Evolutionary conservation across 2,797 vertebrate species (phyloP).

Genomic region (Typhlichthys subterraneus): DNA sequence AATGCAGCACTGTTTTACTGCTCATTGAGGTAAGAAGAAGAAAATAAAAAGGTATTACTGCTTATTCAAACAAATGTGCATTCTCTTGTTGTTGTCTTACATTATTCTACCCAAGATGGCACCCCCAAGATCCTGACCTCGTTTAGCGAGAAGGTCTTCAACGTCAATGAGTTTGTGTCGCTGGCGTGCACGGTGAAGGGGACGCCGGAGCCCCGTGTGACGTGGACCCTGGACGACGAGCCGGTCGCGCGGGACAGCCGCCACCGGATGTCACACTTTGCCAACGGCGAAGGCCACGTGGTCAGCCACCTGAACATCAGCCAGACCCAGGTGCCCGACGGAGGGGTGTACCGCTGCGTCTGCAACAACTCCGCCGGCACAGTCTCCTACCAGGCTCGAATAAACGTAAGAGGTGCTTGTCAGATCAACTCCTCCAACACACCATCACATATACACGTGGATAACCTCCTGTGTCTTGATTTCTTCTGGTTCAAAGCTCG

Average conservation of each 20-base stretch:
- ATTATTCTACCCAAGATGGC: conserved; percentile 80
- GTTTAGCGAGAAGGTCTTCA: conserved; percentile 98
- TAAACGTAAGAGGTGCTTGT: conserved; percentile 99
- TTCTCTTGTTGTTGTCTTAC: conserved; percentile 22
- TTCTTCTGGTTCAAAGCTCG: conserved; percentile 42
- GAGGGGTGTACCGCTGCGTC: conserved; percentile 95
- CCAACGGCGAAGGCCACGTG: conserved; percentile 88
- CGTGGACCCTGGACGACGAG: conserved; percentile 96
- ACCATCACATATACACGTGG: conserved; percentile 80
- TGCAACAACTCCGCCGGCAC: conserved; percentile 99
- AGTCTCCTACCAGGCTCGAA: conserved; percentile 99
- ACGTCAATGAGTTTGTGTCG: conserved; percentile 92
- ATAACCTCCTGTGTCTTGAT: conserved; percentile 54
- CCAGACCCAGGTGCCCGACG: conserved; percentile 93
- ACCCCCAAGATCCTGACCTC: conserved; percentile 96
- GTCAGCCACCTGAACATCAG: conserved; percentile 98
- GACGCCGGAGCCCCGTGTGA: conserved; percentile 89
- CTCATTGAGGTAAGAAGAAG: neutral
- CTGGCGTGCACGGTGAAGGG: conserved; percentile 96
- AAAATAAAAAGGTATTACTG: neutral
- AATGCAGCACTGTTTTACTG: neutral
- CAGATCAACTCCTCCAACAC: conserved; percentile 98
- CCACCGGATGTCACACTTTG: conserved; percentile 91
- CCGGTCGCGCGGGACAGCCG: conserved; percentile 87
- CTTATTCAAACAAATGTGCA: neutral